phyloP scores from a whole-genome alignment of 2,888 invertebrate species.

The Petrolisthes cinctipes region DNA sequence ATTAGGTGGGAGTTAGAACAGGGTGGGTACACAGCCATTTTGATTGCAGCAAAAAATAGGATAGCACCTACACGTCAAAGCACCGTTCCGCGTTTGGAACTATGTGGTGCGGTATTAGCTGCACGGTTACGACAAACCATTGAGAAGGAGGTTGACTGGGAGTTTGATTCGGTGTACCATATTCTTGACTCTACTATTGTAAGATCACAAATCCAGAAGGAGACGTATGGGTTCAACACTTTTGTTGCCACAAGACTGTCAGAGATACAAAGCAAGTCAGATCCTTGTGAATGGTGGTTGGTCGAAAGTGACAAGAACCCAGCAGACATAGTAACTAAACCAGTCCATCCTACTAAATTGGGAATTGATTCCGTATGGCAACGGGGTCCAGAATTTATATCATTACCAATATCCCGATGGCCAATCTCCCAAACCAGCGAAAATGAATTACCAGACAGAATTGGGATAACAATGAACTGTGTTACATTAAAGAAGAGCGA shows the following conservation, averaged over 20 bases:
- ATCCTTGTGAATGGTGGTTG: conserved; percentile 37
- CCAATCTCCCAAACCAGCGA: conserved; percentile 23
- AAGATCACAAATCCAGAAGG: conserved; percentile 39
- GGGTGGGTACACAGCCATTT: neutral
- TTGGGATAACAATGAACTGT: neutral
- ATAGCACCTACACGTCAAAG: neutral
- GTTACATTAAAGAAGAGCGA: neutral
- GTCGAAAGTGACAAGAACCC: conserved; percentile 3
- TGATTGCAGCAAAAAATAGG: conserved; percentile 18
- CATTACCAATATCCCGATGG: neutral
- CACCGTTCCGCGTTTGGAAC: conserved; percentile 14
- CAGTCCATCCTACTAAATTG: neutral
- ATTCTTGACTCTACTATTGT: conserved; percentile 39
- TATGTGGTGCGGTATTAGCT: conserved; percentile 30
- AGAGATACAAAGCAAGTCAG: conserved; percentile 18
- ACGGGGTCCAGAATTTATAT: conserved; percentile 6
- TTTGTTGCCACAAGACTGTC: conserved; percentile 22
- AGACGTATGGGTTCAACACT: conserved; percentile 4
- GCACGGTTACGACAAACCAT: conserved; percentile 1
- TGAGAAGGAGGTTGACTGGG: conserved; percentile 7
- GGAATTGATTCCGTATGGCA: neutral
- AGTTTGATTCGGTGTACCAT: neutral
- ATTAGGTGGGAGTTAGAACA: conserved; percentile 9
- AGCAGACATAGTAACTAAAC: conserved; percentile 19
- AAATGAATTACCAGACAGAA: conserved; percentile 12